These are phyloP conservation scores for Stegostoma tigrinum DNA, from an alignment of 2,113 vertebrate genomes.

Conservation along the genomic window DNA sequence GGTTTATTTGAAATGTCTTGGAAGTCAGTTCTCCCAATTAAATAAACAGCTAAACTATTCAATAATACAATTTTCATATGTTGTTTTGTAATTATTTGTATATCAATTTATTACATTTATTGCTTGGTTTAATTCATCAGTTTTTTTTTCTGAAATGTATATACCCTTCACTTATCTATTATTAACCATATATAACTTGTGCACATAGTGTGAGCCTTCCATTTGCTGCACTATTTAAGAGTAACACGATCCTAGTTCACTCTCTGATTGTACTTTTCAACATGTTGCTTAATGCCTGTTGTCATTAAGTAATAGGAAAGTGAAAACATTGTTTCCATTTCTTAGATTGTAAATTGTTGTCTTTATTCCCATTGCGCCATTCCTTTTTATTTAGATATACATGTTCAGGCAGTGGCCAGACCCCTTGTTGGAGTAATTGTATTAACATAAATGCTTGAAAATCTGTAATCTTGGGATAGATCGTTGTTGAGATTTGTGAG, in stretches of 20 bases:
- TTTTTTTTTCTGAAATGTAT: background rate
- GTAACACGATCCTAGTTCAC: background rate
- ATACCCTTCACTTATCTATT: background rate
- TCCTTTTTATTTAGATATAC: background rate
- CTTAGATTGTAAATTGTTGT: background rate
- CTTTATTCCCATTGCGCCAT: background rate
- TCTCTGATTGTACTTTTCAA: background rate
- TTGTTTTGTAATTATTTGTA: background rate
- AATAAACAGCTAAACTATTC: background rate
- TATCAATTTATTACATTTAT: background rate
- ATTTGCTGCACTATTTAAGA: background rate
- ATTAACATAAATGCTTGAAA: background rate
- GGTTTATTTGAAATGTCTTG: background rate
- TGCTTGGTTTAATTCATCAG: constrained; percentile 1
- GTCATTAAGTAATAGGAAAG: background rate
- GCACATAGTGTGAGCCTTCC: background rate
- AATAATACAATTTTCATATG: background rate
- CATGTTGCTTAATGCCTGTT: background rate
- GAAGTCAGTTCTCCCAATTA: background rate
- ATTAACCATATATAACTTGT: background rate
- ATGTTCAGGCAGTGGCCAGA: background rate
- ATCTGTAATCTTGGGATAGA: background rate
- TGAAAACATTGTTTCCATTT: background rate
- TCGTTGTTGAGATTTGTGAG: background rate
- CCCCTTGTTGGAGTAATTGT: background rate